A percentile compares a stretch with the other conserved stretches of the same genome.
phyloP scores from a whole-genome alignment of 2,888 invertebrate genomes.

The Rambutsinella grinnellia region DNA sequence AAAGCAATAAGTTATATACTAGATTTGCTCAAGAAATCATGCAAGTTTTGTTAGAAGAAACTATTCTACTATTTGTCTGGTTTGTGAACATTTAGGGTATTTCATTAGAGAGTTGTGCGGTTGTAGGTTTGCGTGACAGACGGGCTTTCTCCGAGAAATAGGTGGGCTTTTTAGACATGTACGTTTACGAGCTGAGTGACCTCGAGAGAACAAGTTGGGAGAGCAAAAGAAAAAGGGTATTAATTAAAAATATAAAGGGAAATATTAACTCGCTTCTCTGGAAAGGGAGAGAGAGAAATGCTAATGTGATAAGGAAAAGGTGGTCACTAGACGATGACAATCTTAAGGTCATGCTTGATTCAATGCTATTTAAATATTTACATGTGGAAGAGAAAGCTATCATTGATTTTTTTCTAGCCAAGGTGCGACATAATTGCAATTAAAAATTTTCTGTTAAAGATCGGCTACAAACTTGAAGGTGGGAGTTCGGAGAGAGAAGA shows the following conservation, averaged over 20 bases:
- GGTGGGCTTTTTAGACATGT: conserved; percentile 14
- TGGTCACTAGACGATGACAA: no score
- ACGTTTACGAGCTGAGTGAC: conserved; percentile 43
- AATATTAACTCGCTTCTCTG: no score
- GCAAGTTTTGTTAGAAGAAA: no score
- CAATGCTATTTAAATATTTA: not conserved
- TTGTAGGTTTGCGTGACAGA: conserved; percentile 40
- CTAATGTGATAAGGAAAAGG: no score
- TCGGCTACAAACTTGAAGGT: conserved; percentile 64
- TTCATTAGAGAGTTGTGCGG: not conserved
- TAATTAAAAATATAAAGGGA: no score
- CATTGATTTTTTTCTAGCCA: not conserved
- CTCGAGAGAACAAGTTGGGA: no score
- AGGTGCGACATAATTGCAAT: not conserved
- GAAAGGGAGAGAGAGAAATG: no score
- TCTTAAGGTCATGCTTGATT: not conserved
- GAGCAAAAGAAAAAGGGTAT: no score
- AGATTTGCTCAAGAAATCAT: no score
- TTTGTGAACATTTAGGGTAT: not conserved
- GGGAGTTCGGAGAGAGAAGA: conserved; percentile 62
- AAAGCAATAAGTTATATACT: no score
- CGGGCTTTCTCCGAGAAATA: no score
- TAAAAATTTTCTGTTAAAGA: conserved; percentile 42
- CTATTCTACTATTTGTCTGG: not conserved
- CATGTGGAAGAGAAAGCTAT: not conserved